phyloP scores from a whole-genome alignment of 2,113 vertebrate genomes.

The Corythornis madagascariensis region DNA sequence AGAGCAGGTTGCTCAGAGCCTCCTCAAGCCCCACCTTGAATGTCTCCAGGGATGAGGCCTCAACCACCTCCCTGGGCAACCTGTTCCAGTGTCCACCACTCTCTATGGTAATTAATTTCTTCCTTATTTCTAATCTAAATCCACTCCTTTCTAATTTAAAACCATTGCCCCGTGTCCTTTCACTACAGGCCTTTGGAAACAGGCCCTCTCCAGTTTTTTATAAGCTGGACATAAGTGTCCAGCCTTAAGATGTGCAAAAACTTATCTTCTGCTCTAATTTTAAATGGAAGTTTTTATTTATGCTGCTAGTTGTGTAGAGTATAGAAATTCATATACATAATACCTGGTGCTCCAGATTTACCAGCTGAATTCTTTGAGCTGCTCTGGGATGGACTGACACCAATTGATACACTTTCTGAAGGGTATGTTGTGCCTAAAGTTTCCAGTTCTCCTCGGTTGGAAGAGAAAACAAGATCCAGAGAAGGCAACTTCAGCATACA shows the following conservation, averaged over 20 bases:
- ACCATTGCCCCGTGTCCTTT: no score
- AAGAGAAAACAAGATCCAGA: conserved; percentile 96
- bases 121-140: no score
- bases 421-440: conserved; percentile 78
- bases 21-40: no score
- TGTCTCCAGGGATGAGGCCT: no score
- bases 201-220: no score
- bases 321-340: not conserved
- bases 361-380: conserved; percentile 76
- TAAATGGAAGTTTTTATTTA: not conserved
- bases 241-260: not conserved
- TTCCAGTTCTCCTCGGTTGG: conserved; percentile 94
- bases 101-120: no score
- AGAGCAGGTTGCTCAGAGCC: no score
- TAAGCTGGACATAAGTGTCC: not conserved
- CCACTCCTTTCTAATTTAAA: no score
- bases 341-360: conserved; percentile 85
- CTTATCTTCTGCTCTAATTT: not conserved
- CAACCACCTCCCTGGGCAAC: no score
- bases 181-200: no score
- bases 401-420: conserved; percentile 77
- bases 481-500: conserved; percentile 98
- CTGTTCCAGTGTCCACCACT: no score
- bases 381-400: conserved; percentile 72
- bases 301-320: not conserved